These are phyloP conservation scores for Girardinus metallicus DNA, from an alignment of 2,797 vertebrate species.

Conservation along the genomic window DNA sequence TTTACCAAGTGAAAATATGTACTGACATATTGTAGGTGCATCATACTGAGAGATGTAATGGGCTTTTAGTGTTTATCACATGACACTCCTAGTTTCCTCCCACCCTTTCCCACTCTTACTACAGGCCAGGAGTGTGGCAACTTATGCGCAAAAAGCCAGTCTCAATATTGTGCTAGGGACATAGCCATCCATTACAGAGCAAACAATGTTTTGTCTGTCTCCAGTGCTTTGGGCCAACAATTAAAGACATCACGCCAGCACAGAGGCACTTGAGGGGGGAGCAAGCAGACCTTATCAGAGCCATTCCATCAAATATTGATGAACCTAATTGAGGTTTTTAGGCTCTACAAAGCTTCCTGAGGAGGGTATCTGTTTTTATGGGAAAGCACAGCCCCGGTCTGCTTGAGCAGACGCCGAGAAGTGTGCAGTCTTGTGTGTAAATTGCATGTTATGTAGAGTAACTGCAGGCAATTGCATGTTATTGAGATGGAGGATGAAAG, in stretches of 20 bases:
- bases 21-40: constrained; percentile 19
- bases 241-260: constrained; percentile 80
- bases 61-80: constrained; percentile 23
- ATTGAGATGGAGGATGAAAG: constrained; percentile 64
- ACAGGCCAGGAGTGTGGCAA: constrained; percentile 57
- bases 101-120: constrained; percentile 36
- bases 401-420: constrained; percentile 44
- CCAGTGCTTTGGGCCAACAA: constrained; percentile 83
- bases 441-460: constrained; percentile 76
- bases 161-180: constrained; percentile 78
- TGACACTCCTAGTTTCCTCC: constrained; percentile 26
- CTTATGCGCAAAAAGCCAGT: constrained; percentile 64
- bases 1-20: constrained; percentile 12
- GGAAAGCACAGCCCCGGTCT: constrained; percentile 55
- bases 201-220: constrained; percentile 83
- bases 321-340: constrained; percentile 84
- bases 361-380: constrained; percentile 66
- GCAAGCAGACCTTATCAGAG: constrained; percentile 65
- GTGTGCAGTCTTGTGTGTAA: constrained; percentile 70
- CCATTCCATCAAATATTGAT: constrained; percentile 83
- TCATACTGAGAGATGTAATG: constrained; percentile 15
- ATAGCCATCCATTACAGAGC: constrained; percentile 82
- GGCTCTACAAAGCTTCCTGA: constrained; percentile 76
- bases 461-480: constrained; percentile 76
- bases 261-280: constrained; percentile 56